Percentiles rank a stretch among this genome's conserved stretches.
Evolutionary conservation across 2,888 invertebrate genomes (phyloP).

Genomic region (Drosophila meridionalis): DNA sequence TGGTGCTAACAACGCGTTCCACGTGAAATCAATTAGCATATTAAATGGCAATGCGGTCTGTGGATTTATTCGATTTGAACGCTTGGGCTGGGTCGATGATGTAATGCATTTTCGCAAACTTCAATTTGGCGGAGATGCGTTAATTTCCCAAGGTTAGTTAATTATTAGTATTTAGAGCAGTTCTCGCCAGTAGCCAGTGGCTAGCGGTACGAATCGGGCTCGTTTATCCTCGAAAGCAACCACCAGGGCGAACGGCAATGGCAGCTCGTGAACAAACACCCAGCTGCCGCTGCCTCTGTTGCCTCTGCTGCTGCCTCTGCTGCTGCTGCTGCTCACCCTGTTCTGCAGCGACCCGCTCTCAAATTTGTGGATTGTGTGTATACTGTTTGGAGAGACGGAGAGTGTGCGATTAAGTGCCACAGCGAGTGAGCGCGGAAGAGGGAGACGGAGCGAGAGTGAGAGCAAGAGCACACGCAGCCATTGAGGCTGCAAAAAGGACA

Average conservation of each 20-base stretch:
- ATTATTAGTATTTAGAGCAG: slow-evolving; percentile 62
- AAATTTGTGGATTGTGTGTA: slow-evolving; percentile 72
- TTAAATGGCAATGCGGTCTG: slow-evolving; percentile 27
- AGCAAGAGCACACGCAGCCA: slow-evolving; percentile 57
- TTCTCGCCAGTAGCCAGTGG: slow-evolving; percentile 24
- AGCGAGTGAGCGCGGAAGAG: not conserved
- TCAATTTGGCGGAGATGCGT: slow-evolving; percentile 68
- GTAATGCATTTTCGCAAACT: slow-evolving; percentile 67
- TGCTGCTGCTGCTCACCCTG: slow-evolving; percentile 40
- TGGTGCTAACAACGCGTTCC: slow-evolving; percentile 60
- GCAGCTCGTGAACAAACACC: slow-evolving; percentile 32
- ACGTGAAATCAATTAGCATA: slow-evolving; percentile 79
- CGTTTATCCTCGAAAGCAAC: slow-evolving; percentile 30
- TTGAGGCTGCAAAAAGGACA: slow-evolving; percentile 72
- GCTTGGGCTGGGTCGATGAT: slow-evolving; percentile 49
- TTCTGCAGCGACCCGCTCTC: slow-evolving; percentile 13
- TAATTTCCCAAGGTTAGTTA: slow-evolving; percentile 68
- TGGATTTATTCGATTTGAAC: slow-evolving; percentile 3
- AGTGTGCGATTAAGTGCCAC: not conserved
- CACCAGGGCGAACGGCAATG: slow-evolving; percentile 44
- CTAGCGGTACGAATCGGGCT: slow-evolving; percentile 22
- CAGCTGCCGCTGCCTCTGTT: slow-evolving; percentile 49
- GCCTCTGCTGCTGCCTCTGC: slow-evolving; percentile 16
- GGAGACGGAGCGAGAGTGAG: slow-evolving; percentile 5
- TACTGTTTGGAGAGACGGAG: slow-evolving; percentile 62